Base-by-base conservation (phyloP, 2,888 invertebrate genomes). In the Chloroclysta siterata region DNA sequence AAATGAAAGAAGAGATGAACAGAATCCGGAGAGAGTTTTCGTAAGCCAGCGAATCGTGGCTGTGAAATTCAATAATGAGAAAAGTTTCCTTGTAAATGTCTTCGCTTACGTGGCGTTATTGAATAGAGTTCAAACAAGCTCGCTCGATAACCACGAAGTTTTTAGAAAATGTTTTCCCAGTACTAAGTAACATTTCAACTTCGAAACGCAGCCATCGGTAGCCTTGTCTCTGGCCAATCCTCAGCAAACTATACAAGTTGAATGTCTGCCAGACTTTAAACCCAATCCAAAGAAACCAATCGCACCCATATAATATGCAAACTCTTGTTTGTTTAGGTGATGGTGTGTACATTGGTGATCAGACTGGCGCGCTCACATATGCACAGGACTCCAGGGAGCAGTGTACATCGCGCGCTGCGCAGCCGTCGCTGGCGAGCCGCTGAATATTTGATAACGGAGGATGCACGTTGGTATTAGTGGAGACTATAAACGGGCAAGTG, bases 401-500 rank as follows among this genome's bases (percentile, higher is more conserved):
- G 78, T 79, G 80, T 75, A 76, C 63, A 59, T 53, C 61, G 61
- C 66, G 61, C 65, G 60, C 55, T 58, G 66, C 54, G 69, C 63
- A 66, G 70, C 57, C 72, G 71, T 63, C 70, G 69, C 66, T 64
- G 64, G 66, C 65, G 68, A 62, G 60, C 58, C 68, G 67, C 66
- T 80, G 73, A 78, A 80, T 79, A 77, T 75, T 79, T 78, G 60
- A 80, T 71, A 60, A 48, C 72, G 70, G 73, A 78, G 75, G 74
- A 74, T 70, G 68, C 60, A 69, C 74, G 71, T 76, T 74, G 73
- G 77, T 78, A 75, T 77, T 77, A 75, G 39, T 46, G 15, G 50
- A 14, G 33, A 28, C 10, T 46, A 22, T 59, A 48, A 47, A 52
- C 57, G 58, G 50, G 48, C n/a, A 11, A 62, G 57, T 48, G 29